Conservation (phyloP, 2,888 invertebrate genomes). For the Tetragonula carbonaria region DNA sequence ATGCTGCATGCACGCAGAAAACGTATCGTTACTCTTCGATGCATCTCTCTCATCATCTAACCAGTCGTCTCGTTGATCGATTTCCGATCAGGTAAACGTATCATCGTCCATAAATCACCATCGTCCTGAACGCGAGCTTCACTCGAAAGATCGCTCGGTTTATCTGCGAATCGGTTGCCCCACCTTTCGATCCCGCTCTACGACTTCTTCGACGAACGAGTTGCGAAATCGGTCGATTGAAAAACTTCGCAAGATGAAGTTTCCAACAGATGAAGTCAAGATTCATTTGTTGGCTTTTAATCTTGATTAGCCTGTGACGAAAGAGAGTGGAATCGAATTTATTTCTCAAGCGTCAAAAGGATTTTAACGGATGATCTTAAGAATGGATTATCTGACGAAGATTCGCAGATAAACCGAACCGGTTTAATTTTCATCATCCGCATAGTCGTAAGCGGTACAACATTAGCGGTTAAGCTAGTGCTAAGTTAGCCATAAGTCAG, state of each 20-base stretch:
- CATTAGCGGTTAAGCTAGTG: conserved; percentile 70
- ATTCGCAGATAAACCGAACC: conserved; percentile 64
- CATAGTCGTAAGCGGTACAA: conserved; percentile 63
- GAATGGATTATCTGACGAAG: background rate
- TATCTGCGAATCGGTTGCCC: background rate
- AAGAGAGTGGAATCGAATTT: background rate
- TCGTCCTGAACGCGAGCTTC: conserved; percentile 34
- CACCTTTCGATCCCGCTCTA: background rate
- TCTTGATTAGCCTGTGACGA: background rate
- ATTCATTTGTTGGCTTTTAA: background rate
- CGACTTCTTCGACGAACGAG: background rate
- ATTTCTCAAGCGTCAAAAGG: background rate
- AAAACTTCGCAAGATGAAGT: background rate
- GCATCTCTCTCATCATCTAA: conserved; percentile 69
- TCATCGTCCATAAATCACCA: conserved; percentile 43
- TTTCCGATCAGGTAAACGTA: conserved; percentile 61
- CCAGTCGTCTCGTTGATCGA: conserved; percentile 61
- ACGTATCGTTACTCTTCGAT: conserved; percentile 54
- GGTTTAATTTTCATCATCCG: conserved; percentile 59
- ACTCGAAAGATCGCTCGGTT: conserved; percentile 27
- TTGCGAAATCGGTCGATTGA: background rate
- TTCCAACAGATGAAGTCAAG: background rate
- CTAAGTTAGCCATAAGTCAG: conserved; percentile 78
- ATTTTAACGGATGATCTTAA: background rate
- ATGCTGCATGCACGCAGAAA: conserved; percentile 75